Base-by-base conservation (phyloP, 2,113 vertebrate genomes). In the Maccullochella peelii region DNA sequence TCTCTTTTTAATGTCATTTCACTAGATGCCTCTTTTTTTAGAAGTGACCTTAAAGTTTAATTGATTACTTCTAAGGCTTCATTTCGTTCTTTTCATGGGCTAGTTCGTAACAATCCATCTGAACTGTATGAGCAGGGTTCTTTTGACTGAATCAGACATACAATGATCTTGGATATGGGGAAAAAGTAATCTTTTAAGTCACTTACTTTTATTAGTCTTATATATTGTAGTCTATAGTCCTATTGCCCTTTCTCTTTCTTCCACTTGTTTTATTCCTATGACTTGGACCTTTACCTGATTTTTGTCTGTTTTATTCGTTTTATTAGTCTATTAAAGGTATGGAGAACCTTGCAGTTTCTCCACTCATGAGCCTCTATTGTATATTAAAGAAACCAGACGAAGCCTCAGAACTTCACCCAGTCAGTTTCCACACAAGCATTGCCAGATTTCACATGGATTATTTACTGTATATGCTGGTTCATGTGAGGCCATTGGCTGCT, bases 381-480 rank as follows among this genome's bases (percentile, higher is more conserved):
- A 66, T n/a, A 59, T 49, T 27, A 30, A 69, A 79, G 58, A 33
- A 47, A 38, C 25, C 59, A 8, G 15, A 21, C 23, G 44, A 44
- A 77, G 47, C 63, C 67, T 77, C 36, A 42, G 78, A 66, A 52
- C 30, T 27, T 58, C 65, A 47, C 15, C 40, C 52, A 62, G 57
- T 6, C 87, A 59, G 18, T 57, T 80, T 77, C 73, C 36, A 68
- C 69, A 40, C 36, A 72, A 63, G 79, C 76, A 23, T 63, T 42
- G 73, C 67, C 61, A 81, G 84, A 85, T 84, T 83, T 87, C 8
- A 52, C 74, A 65, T 92, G 62, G 82, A 82, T 93, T 89, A 92
- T 93, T 94, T 61, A n/a, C n/a, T n/a, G n/a, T n/a, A 92, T 75
- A 18, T 18, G 15, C 44, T 66, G 58, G 83, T 89, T 87, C 84